phyloP scores from a whole-genome alignment of 2,888 invertebrate species.

The Latrodectus hesperus region DNA sequence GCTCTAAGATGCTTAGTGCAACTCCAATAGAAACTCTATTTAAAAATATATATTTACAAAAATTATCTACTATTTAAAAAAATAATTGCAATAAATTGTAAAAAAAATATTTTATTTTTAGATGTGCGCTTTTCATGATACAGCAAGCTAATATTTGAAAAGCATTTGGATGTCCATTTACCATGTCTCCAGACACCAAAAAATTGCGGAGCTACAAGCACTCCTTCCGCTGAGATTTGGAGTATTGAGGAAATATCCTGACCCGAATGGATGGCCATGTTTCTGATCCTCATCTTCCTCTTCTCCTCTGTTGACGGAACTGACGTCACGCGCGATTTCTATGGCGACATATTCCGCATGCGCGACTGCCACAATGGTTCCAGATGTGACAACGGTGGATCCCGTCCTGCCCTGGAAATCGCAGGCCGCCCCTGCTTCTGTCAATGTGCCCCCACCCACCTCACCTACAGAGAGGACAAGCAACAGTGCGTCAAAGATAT shows the following conservation, averaged over 20 bases:
- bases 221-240: too few relatives aligned
- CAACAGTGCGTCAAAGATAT: constrained; percentile 90
- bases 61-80: too few relatives aligned
- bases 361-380: constrained; percentile 73
- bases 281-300: constrained; percentile 18
- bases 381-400: constrained; percentile 53
- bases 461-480: constrained; percentile 88
- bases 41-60: too few relatives aligned
- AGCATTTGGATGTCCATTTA: too few relatives aligned
- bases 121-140: not conserved
- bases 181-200: too few relatives aligned
- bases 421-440: constrained; percentile 81
- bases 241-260: not conserved
- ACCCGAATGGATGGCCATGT: constrained; percentile 53
- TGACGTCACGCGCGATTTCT: constrained; percentile 78
- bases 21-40: too few relatives aligned
- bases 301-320: constrained; percentile 7
- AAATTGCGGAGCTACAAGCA: too few relatives aligned
- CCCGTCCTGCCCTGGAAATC: constrained; percentile 74
- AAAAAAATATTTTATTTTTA: not conserved
- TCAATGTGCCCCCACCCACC: constrained; percentile 84
- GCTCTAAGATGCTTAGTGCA: too few relatives aligned
- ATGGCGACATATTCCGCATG: constrained; percentile 80
- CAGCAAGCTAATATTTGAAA: not conserved
- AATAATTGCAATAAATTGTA: too few relatives aligned